phyloP scores from a whole-genome alignment of 2,113 vertebrate species.

The Manacus vitellinus region DNA sequence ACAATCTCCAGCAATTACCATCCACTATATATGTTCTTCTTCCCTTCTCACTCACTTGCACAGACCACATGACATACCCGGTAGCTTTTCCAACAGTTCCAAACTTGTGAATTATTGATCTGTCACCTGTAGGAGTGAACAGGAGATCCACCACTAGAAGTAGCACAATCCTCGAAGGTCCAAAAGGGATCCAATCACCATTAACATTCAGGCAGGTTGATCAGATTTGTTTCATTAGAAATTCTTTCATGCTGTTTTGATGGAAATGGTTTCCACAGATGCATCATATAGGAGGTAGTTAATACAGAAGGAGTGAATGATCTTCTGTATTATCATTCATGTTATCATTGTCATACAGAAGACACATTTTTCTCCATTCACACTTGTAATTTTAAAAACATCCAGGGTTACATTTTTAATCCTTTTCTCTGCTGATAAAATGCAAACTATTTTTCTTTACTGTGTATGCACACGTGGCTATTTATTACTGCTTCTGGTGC shows the following conservation, averaged over 20 bases:
- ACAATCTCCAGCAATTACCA: neutral
- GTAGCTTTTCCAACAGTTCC: neutral
- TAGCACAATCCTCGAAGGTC: neutral
- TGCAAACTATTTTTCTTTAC: conserved; percentile 13
- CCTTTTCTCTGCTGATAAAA: conserved; percentile 7
- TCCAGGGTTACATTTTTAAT: neutral
- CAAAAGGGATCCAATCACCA: neutral
- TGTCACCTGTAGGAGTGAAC: neutral
- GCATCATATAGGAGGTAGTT: neutral
- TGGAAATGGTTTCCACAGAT: neutral
- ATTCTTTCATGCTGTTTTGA: neutral
- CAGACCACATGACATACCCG: neutral
- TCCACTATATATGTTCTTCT: neutral
- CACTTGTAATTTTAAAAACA: neutral
- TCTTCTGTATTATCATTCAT: neutral
- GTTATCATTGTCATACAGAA: neutral
- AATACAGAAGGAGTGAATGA: neutral
- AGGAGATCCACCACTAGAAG: neutral
- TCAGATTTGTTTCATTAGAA: neutral
- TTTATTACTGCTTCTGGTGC: neutral
- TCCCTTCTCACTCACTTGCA: neutral
- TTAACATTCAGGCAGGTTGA: neutral
- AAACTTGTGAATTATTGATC: neutral
- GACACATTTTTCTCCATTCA: neutral
- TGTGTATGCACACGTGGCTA: neutral